Conservation (phyloP, 2,113 vertebrate species). For the Aldabrachelys gigantea region DNA sequence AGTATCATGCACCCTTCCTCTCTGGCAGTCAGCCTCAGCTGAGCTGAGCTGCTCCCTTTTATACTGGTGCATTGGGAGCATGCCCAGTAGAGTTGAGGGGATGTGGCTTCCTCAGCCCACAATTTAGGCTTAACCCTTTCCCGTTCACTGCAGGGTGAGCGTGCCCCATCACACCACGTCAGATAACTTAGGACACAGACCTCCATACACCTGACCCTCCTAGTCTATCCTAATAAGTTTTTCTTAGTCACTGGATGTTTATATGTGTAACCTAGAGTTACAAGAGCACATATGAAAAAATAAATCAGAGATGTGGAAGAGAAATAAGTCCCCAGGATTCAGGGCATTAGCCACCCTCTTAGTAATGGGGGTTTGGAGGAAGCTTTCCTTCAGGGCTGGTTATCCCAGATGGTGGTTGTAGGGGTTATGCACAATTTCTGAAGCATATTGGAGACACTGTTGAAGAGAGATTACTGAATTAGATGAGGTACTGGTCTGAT, state of each 20-base stretch:
- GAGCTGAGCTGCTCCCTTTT: too few species aligned
- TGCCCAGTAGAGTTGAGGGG: too few species aligned
- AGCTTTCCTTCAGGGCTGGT: background rate
- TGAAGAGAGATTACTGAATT: background rate
- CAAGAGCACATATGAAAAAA: background rate
- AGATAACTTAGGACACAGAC: background rate
- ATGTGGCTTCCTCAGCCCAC: too few species aligned
- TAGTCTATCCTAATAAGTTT: background rate
- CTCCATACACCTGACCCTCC: background rate
- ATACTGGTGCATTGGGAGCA: too few species aligned
- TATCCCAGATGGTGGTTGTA: background rate
- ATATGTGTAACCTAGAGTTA: background rate
- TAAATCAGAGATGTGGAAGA: background rate
- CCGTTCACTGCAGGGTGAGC: too few species aligned
- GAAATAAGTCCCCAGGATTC: background rate
- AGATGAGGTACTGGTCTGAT: background rate
- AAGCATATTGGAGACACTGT: background rate
- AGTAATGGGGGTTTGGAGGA: background rate
- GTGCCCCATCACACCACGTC: background rate
- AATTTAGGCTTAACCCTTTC: too few species aligned
- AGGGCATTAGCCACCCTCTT: background rate
- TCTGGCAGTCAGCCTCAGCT: too few species aligned
- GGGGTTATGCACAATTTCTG: background rate
- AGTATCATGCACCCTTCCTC: too few species aligned
- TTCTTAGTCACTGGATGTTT: background rate